Conservation (phyloP, 1,140 invertebrate genomes). For the Papilio xuthus region DNA sequence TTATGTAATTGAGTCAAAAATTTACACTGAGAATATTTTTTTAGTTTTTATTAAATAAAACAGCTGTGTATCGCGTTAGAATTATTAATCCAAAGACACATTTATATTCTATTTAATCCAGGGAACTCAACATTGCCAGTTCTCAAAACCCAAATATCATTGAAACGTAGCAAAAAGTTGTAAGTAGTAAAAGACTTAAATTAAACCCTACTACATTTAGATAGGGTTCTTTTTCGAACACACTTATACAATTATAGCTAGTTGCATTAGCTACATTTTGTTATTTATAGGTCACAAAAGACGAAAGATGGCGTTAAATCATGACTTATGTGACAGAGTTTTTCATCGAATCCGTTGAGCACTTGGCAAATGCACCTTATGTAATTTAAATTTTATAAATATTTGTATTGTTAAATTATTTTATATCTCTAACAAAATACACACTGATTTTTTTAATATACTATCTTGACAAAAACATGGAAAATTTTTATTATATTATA, state of each 20-base stretch:
- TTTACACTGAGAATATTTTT: neutral
- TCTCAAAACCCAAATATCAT: neutral
- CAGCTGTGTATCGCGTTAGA: neutral
- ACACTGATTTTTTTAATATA: too few species aligned
- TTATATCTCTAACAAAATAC: neutral
- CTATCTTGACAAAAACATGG: neutral
- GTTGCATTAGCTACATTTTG: neutral
- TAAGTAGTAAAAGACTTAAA: neutral
- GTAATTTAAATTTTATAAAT: neutral
- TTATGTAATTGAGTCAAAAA: too few species aligned
- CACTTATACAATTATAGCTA: neutral
- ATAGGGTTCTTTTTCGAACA: neutral
- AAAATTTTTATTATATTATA: neutral
- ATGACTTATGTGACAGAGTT: conserved; percentile 22
- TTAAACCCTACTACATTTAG: neutral
- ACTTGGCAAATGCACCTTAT: conserved; percentile 2
- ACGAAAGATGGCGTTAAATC: conserved; percentile 6
- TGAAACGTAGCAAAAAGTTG: neutral
- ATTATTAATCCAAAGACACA: neutral
- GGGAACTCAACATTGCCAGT: neutral
- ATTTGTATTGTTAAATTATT: neutral
- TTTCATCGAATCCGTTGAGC: conserved; percentile 1
- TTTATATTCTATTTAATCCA: conserved; percentile 18
- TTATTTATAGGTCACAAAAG: neutral
- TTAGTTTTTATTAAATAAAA: neutral